Conservation (phyloP, 2,113 vertebrate species). For the Geococcyx californianus region DNA sequence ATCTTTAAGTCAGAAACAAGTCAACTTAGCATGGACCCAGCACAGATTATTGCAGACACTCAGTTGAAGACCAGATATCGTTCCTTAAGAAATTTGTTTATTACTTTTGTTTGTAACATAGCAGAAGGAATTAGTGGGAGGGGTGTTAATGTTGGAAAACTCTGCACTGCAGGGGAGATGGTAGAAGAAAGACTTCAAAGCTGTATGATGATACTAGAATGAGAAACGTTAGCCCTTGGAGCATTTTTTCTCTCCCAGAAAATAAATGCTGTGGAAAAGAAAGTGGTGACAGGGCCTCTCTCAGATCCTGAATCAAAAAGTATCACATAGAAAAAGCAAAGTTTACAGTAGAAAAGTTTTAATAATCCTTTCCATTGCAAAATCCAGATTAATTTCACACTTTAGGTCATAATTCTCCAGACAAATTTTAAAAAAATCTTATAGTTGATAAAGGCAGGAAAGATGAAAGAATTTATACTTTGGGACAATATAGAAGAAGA, state of each 20-base stretch:
- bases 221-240: not conserved
- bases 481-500: not conserved
- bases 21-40: not conserved
- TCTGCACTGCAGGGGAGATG: not conserved
- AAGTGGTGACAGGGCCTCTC: not conserved
- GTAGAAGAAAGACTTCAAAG: not conserved
- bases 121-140: not conserved
- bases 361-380: not conserved
- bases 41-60: not conserved
- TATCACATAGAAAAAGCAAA: not conserved
- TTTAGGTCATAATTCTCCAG: not conserved
- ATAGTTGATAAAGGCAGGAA: not conserved
- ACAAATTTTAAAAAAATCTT: not conserved
- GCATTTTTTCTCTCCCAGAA: not conserved
- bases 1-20: not conserved
- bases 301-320: not conserved
- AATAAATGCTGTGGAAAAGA: not conserved
- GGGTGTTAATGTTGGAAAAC: not conserved
- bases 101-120: not conserved
- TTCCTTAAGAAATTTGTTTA: not conserved
- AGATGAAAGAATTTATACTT: not conserved
- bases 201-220: not conserved
- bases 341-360: not conserved
- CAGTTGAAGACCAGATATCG: not conserved
- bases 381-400: not conserved